Evolutionary conservation across 1,140 invertebrate species (phyloP), one percentile per base, ranked within the genome.

Genomic region (Pteromalus puparum): DNA sequence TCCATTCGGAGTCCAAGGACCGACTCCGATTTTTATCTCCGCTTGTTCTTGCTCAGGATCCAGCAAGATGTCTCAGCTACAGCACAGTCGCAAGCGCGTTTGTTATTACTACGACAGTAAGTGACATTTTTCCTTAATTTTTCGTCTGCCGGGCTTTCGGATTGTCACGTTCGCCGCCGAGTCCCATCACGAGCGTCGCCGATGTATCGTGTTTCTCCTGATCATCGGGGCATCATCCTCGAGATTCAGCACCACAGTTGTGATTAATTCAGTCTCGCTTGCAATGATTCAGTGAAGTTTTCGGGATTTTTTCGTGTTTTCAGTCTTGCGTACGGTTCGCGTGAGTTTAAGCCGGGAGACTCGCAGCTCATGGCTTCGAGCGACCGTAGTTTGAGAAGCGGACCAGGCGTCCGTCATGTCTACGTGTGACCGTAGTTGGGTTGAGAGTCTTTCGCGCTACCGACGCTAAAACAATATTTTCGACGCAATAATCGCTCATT

Each of bases 71-170:
- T 93, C 95, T 65, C 95, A 96, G 91, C 95, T 96, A 93, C 95
- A 96, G 15, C 97, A 98, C 88, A 97, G 95, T 89, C 97, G 97
- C 90, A 98, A 98, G 92, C 95, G 97, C 91, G 98, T 99, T 82
- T 99, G 98, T 93, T 99, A 99, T 94, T 99, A 99, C 93, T 99
- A 99, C 90, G 98, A 99, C 92, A 99, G 98, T 99, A 95, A 98
- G 98, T 97, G n/a, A 93, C 67, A 78, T 85, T 30, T 75, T 67
- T 28, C 73, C 0, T 46, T 26, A 21, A 46, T 1, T 82, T 67
- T 10, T 24, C 24, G 7, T 34, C 30, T 53, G 28, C 12, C 34
- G 34, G 1, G 7, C 13, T 72, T 81, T 81, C 28, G 12, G 13
- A 72, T 46, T 81, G 42, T 73, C 42, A 73, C 21, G 21, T 1